These are phyloP conservation scores for Paradoxurus hermaphroditus DNA, from an alignment of 2,113 vertebrate species.

Conservation along the genomic window DNA sequence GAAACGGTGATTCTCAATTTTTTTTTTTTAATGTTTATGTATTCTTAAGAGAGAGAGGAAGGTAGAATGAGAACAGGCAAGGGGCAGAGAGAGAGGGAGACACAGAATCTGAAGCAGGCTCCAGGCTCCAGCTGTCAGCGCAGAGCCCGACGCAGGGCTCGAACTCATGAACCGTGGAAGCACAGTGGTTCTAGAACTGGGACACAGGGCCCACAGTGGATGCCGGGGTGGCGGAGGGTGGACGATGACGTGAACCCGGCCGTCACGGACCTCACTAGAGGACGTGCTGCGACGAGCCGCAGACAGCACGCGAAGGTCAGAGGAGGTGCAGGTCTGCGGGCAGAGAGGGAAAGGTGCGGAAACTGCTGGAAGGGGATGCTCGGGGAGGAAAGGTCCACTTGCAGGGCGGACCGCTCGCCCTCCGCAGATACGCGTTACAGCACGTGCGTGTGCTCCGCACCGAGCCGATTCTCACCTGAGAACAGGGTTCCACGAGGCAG, in stretches of 20 bases:
- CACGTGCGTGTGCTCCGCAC: not conserved
- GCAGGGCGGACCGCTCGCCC: not conserved
- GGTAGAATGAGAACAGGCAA: too few relatives aligned
- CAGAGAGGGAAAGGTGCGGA: not conserved
- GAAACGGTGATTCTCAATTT: not conserved
- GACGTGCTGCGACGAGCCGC: not conserved
- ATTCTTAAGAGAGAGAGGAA: too few relatives aligned
- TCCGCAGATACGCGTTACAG: not conserved
- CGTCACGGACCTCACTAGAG: not conserved
- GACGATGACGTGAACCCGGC: not conserved
- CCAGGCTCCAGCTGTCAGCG: too few relatives aligned
- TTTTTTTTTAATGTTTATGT: too few relatives aligned
- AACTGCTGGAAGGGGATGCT: not conserved
- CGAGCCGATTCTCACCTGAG: not conserved
- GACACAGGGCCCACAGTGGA: not conserved
- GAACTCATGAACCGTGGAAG: too few relatives aligned
- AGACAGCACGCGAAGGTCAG: not conserved
- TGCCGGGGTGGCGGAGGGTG: accelerated
- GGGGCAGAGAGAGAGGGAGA: too few relatives aligned
- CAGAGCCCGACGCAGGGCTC: too few relatives aligned
- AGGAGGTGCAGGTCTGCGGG: not conserved
- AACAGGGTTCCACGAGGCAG: not conserved
- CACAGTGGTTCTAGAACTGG: not conserved
- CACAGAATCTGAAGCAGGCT: too few relatives aligned
- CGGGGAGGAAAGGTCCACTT: not conserved